Evolutionary conservation across 1,140 invertebrate genomes (phyloP).

Genomic region (Zaprionus vittiger): DNA sequence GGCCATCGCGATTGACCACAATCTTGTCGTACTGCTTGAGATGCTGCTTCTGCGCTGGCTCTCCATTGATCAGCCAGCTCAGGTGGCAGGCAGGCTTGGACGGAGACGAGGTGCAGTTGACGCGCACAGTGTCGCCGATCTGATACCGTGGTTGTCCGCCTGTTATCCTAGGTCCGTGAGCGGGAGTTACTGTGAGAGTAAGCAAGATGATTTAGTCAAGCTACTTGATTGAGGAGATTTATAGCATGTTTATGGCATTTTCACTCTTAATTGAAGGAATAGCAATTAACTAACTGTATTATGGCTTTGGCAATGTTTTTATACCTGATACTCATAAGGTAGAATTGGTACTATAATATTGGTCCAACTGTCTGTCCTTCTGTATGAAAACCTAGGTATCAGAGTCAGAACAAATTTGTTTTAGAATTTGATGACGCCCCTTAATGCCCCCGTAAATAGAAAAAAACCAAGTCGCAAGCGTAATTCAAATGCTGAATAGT

Average conservation of each 20-base stretch:
- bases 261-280: background rate
- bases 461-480: no score
- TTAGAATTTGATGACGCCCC: no score
- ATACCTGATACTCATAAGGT: no score
- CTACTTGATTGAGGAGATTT: no score
- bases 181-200: slow-evolving; percentile 89
- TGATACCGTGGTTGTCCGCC: slow-evolving; percentile 92
- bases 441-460: no score
- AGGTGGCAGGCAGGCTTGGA: slow-evolving; percentile 93
- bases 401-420: no score
- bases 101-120: slow-evolving; percentile 93
- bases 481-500: no score
- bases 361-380: no score
- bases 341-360: no score
- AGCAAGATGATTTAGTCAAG: background rate
- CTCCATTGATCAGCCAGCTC: slow-evolving; percentile 94
- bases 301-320: no score
- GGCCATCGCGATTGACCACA: slow-evolving; percentile 83
- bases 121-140: slow-evolving; percentile 91
- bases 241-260: background rate
- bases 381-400: no score
- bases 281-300: no score
- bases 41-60: slow-evolving; percentile 87
- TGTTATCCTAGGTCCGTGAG: slow-evolving; percentile 92
- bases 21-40: slow-evolving; percentile 76